Percentiles rank a stretch among this genome's conserved stretches.
Evolutionary conservation across 1,140 invertebrate species (phyloP).

Genomic region (Macrotrachela quadricornifera): DNA sequence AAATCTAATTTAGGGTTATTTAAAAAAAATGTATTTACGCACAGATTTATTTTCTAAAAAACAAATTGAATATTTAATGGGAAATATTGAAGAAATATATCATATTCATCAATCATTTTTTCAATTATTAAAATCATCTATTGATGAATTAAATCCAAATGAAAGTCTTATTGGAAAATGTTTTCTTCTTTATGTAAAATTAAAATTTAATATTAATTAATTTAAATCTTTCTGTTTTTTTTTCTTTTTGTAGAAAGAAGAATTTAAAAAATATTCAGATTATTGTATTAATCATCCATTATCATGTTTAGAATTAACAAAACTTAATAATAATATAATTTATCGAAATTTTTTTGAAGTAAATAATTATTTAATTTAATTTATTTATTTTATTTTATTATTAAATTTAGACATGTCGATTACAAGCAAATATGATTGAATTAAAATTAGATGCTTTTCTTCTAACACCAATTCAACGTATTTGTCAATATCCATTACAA

Average conservation of each 20-base stretch:
- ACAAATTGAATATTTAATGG: conserved; percentile 49
- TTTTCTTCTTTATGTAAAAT: conserved; percentile 48
- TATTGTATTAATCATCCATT: conserved; percentile 73
- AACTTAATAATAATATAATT: conserved; percentile 54
- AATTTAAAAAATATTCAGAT: conserved; percentile 53
- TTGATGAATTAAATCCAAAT: conserved; percentile 44
- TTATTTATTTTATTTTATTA: conserved; percentile 48
- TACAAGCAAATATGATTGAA: conserved; percentile 55
- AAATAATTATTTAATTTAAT: conserved; percentile 43
- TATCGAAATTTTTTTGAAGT: conserved; percentile 77
- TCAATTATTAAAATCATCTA: conserved; percentile 41
- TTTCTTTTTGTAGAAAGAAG: no score
- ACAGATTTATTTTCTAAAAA: conserved; percentile 51
- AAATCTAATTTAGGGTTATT: conserved; percentile 40
- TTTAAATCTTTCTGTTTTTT: neutral
- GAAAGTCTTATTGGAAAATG: conserved; percentile 48
- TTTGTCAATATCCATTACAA: conserved; percentile 75
- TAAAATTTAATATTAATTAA: neutral
- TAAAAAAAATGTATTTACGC: conserved; percentile 46
- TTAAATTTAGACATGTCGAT: conserved; percentile 47
- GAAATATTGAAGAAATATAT: conserved; percentile 52
- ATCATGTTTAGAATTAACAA: conserved; percentile 48
- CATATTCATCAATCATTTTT: conserved; percentile 49
- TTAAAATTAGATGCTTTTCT: conserved; percentile 68
- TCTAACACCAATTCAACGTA: conserved; percentile 65